phyloP scores from a whole-genome alignment of 2,888 invertebrate genomes.

The Pyrgus malvae region DNA sequence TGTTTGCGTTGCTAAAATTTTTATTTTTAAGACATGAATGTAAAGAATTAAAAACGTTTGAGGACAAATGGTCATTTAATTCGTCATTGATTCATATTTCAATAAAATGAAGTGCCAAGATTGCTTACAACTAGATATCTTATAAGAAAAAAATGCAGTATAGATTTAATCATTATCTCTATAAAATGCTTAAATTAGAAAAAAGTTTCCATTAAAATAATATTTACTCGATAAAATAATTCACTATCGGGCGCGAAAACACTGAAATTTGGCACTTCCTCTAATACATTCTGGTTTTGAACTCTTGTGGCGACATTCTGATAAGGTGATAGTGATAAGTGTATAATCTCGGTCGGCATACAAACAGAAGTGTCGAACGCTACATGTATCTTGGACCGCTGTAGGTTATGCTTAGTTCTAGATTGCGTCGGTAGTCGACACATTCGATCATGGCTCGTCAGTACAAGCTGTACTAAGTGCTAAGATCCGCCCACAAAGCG shows the following conservation, averaged over 20 bases:
- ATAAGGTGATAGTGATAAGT: constrained; percentile 21
- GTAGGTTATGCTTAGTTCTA: not conserved
- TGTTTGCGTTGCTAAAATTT: no score
- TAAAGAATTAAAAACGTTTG: not conserved
- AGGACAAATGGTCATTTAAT: not conserved
- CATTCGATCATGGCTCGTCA: not conserved
- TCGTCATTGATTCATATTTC: not conserved
- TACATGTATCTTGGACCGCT: not conserved
- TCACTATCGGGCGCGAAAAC: not conserved
- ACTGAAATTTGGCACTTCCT: not conserved
- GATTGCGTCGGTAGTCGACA: not conserved
- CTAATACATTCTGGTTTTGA: constrained; percentile 9
- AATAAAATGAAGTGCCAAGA: not conserved
- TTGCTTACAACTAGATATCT: not conserved
- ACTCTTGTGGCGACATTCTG: constrained; percentile 17
- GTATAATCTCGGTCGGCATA: not conserved
- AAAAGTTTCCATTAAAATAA: no score
- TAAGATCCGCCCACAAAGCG: constrained; percentile 8
- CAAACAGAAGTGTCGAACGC: not conserved
- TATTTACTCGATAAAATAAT: not conserved
- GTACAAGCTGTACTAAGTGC: constrained; percentile 13
- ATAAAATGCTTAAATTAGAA: no score
- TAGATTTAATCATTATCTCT: no score
- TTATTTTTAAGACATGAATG: no score
- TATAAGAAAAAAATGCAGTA: no score